Base-by-base conservation (phyloP, 2,888 invertebrate species). In the Hemaris fuciformis region DNA sequence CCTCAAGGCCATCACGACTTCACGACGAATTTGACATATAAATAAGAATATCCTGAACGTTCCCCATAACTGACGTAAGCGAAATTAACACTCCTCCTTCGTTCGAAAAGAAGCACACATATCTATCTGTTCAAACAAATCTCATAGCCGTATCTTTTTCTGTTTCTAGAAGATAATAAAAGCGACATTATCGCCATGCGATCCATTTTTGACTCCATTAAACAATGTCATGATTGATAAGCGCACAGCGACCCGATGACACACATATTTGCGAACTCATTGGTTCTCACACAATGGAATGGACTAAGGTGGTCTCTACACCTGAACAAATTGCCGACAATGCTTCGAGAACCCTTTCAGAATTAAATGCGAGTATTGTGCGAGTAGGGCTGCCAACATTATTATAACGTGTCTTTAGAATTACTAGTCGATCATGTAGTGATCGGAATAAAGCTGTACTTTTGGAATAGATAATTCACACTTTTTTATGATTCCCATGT, bases 181-280 rank as follows among this genome's bases (percentile, higher is more conserved):
- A n/a, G 46, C 25, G 27, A 31, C 27, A 53, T 18, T 27, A 27
- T 27, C 15, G 27, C 27, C 45, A n/a, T 4, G 13, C 22, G 45
- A 15, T 18, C 53, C 15, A 27, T 58, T 38, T 68, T 61, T 65
- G 60, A 66, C 66, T 65, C 69, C 61, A 68, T 69, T 71, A 61
- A 65, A 70, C 63, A 64, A 63, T 71, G 68, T 61, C 60, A 65
- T 76, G 77, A 77, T 77, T 74, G 74, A 74, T 70, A 72, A 56
- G 70, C 70, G 70, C 63, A 66, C 67, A 64, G 62, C 76, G 75
- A 74, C 80, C 77, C 69, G 72, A 63, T 79, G 75, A 74, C 80
- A 78, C 59, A 80, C 67, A 77, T 77, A 61, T 66, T 63, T 60
- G 64, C 60, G 56, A 25, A 46, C 66, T 61, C 46, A 64, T 63